Base-by-base conservation (phyloP, 2,888 invertebrate genomes). In the Tenthredo scrophulariae region DNA sequence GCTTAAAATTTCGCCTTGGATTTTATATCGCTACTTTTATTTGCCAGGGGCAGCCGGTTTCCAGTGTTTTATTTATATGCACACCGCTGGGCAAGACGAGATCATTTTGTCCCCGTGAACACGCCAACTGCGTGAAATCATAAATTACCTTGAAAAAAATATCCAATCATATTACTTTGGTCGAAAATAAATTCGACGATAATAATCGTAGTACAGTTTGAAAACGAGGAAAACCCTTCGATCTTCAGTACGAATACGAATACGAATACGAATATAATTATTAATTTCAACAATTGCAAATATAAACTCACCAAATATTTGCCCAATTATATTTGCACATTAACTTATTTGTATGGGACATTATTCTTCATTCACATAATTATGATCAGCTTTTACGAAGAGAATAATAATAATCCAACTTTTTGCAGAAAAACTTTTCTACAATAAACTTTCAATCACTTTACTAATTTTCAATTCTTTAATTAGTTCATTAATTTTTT, bases 11-110 rank as follows among this genome's bases (percentile, higher is more conserved):
- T 80, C 80, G 40, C 80, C 58, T 62, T 80, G 80, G 43, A 80
- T 62, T 5, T 80, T 62, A 33, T 50, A 37, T 37, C 40, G 80
- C 33, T 40, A 62, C 40, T 80, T 80, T 80, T 80, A 80, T 80
- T 80, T 62, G 80, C 58, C 80, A 80, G 80, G 80, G 58, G 37
- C 40, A 80, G 62, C 80, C 80, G 80, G 80, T 80, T 80, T 62
- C 62, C 80, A 40, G 80, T 62, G 80, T 80, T 80, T 80, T 80
- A 80, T 80, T 80, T 80, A 80, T 80, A 80, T 40, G 40, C 80
- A 80, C 13, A 80, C n/a, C 10, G 58, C 62, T 77, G 77, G 40
- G 37, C 18, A 74, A 40, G 40, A 74, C 15, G 72, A 22, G 43
- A 74, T 67, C 33, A 18, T 33, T 67, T 67, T 46, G 46, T 75